phyloP scores from a whole-genome alignment of 2,888 invertebrate species.

The Chydorus sphaericus region DNA sequence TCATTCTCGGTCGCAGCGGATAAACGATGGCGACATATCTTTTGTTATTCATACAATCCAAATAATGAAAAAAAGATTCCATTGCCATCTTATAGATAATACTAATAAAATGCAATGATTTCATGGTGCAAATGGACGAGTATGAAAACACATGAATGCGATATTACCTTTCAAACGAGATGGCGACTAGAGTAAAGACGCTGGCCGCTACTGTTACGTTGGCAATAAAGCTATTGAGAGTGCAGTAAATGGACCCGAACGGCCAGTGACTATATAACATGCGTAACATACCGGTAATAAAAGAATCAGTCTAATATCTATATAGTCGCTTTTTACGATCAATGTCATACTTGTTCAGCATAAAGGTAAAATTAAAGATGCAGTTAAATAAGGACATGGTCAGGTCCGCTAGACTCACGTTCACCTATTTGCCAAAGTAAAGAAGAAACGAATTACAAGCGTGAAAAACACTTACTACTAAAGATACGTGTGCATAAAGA shows the following conservation, averaged over 20 bases:
- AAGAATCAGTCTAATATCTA: neutral
- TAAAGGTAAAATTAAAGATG: constrained; percentile 78
- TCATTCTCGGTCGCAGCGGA: constrained; percentile 72
- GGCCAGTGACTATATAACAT: constrained; percentile 65
- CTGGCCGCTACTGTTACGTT: constrained; percentile 82
- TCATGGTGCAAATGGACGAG: neutral
- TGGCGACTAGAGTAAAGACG: constrained; percentile 81
- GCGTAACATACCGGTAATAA: neutral
- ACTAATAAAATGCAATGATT: neutral
- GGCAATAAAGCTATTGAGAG: constrained; percentile 77
- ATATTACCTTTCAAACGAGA: constrained; percentile 74
- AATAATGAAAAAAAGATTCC: neutral
- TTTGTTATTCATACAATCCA: constrained; percentile 17
- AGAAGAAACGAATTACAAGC: too few relatives aligned
- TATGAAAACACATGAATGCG: neutral
- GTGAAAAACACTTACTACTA: too few relatives aligned
- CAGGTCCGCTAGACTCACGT: constrained; percentile 38
- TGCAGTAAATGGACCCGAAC: constrained; percentile 72
- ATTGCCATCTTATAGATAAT: neutral
- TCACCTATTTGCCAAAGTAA: too few relatives aligned
- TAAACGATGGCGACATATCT: constrained; percentile 85
- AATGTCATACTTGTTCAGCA: constrained; percentile 47
- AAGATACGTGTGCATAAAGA: too few relatives aligned
- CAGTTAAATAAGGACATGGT: constrained; percentile 78
- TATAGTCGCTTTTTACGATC: neutral